phyloP scores from a whole-genome alignment of 1,140 invertebrate genomes.

The Drosophila tropicalis region DNA sequence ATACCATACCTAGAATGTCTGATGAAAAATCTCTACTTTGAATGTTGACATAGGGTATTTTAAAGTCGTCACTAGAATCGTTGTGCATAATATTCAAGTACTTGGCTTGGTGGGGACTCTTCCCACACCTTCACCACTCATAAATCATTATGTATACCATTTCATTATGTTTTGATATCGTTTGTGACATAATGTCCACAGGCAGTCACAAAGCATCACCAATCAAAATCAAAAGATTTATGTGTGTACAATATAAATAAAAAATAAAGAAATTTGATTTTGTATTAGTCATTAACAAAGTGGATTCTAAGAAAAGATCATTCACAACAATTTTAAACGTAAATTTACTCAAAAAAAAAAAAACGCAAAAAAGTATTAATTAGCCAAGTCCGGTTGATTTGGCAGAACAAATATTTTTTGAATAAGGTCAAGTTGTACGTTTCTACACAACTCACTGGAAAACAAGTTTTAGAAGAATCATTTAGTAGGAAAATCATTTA shows the following conservation, averaged over 20 bases:
- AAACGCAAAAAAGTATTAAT: not conserved
- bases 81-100: not conserved
- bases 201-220: not conserved
- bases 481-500: not conserved
- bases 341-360: slow-evolving; percentile 14
- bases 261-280: slow-evolving; percentile 13
- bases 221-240: slow-evolving; percentile 16
- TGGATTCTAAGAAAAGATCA: slow-evolving; percentile 34
- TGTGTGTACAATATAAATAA: slow-evolving; percentile 16
- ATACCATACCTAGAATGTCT: too few species aligned
- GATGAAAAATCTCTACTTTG: too few species aligned
- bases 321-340: not conserved
- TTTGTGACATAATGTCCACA: slow-evolving; percentile 15
- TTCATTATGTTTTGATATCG: slow-evolving; percentile 9
- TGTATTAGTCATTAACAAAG: slow-evolving; percentile 30
- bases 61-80: not conserved
- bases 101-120: not conserved
- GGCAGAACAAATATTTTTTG: not conserved
- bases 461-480: not conserved
- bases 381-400: slow-evolving; percentile 19
- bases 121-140: slow-evolving; percentile 1
- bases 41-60: not conserved
- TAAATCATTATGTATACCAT: slow-evolving; percentile 23
- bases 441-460: not conserved
- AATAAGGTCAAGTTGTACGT: slow-evolving; percentile 8